Conservation (phyloP, 2,113 vertebrate genomes). For the Ailuropoda melanoleuca region DNA sequence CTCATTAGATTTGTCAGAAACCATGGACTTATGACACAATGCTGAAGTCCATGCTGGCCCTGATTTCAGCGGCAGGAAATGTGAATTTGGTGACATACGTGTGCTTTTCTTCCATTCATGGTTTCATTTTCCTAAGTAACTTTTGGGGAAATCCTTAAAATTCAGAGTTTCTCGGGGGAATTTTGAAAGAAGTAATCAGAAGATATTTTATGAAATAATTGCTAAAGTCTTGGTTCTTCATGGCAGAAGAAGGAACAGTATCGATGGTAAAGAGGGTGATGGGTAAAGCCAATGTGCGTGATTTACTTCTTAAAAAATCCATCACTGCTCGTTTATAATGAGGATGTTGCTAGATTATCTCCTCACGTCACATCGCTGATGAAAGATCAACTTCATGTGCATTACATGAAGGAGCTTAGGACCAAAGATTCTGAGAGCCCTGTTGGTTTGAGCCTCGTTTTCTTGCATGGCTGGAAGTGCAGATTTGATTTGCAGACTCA, state of each 20-base stretch:
- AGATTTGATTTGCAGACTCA: not conserved
- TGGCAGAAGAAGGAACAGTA: not conserved
- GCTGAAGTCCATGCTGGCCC: too few relatives aligned
- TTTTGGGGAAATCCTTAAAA: not conserved
- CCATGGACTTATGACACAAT: not conserved
- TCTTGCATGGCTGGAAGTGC: not conserved
- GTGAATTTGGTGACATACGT: not conserved
- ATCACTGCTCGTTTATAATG: not conserved
- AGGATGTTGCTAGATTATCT: not conserved
- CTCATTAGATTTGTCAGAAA: too few relatives aligned
- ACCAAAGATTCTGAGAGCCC: too few relatives aligned
- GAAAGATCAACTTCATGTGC: too few relatives aligned
- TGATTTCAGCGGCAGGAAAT: not conserved
- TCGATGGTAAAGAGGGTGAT: not conserved
- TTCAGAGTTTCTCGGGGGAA: not conserved
- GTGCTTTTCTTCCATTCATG: not conserved
- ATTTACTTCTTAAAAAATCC: not conserved
- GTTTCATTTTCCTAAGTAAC: not conserved
- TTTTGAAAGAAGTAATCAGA: not conserved
- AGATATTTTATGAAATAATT: not conserved
- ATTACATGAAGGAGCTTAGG: accelerated
- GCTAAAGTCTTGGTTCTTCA: not conserved
- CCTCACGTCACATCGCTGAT: not conserved
- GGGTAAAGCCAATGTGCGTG: not conserved
- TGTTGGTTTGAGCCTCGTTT: not conserved